Base-by-base conservation (phyloP, 2,888 invertebrate genomes). In the Carpatolechia fugitivella region DNA sequence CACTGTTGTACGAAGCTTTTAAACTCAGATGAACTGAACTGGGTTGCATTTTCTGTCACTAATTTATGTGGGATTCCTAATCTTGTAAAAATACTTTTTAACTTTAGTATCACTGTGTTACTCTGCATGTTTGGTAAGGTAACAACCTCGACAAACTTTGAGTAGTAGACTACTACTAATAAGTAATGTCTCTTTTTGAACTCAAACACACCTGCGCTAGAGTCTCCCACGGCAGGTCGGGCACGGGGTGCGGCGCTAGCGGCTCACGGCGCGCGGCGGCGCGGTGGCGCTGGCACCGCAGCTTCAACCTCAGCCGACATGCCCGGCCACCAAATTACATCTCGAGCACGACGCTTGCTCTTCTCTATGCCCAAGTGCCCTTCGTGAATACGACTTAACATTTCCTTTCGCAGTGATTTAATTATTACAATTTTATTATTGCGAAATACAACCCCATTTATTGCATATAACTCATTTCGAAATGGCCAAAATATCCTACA, bases 281-380 rank as follows among this genome's bases (percentile, higher is more conserved):
- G 33, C 38, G 55, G 55, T 54, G 63, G 62, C 24, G 41, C 44
- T 29, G 18, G n/a, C 16, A 60, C 60, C 6, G 20, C 31, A 10
- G 52, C 40, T 52, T 56, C 59, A 13, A 66, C 59, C 16, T 64
- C 58, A n/a, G 24, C 52, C 16, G 31, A 48, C 56, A 61, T 60
- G 44, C 58, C 62, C 1, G 57, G 63, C 64, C 61, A 62, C 54
- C 59, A 63, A 48, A 64, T 51, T 6, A 58, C 41, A 0, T 56
- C 60, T 0, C 59, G 52, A 8, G 64, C 63, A n/a, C 60, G 58
- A 7, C 57, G 30, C 44, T 61, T 51, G 20, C 59, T 59, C 14
- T 46, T 58, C 14, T 58, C 59, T 16, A 56, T 54, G 7, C 56
- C 54, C 40, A 57, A 8, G 38, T 58, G 61, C 14, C 61, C 61